Conservation (phyloP, 2,113 vertebrate species). For the Dicrurus megarhynchus region DNA sequence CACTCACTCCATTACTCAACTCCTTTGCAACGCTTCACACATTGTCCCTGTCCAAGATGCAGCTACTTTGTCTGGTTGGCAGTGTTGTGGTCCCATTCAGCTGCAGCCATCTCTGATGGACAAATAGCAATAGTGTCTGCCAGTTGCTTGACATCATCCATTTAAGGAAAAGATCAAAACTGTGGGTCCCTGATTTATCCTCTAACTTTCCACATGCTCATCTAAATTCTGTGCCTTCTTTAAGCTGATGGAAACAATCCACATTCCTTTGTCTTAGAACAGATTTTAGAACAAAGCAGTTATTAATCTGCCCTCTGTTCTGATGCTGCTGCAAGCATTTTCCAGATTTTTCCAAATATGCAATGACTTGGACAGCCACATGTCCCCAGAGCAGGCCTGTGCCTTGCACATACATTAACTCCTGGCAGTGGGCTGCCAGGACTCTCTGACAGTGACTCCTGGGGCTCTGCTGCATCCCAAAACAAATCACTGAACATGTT, state of each 20-base stretch:
- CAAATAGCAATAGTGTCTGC: background rate
- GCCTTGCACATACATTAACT: background rate
- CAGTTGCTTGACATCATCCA: background rate
- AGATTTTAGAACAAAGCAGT: background rate
- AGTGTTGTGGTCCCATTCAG: background rate
- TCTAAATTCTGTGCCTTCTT: background rate
- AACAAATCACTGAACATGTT: rapidly evolving
- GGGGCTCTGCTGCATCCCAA: background rate
- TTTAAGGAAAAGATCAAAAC: background rate
- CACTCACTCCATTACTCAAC: background rate
- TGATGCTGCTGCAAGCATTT: background rate
- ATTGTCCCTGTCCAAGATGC: background rate
- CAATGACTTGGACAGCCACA: background rate
- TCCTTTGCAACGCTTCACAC: background rate
- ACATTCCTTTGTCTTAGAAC: background rate
- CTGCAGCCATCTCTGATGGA: background rate
- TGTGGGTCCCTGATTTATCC: background rate
- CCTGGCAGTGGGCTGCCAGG: background rate
- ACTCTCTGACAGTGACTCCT: background rate
- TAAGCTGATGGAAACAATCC: background rate
- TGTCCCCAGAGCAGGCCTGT: background rate
- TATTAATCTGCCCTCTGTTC: background rate
- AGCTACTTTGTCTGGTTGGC: background rate
- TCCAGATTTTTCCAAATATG: background rate
- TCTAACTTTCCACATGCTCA: background rate